Percentiles rank a stretch among this genome's conserved stretches.
phyloP scores from a whole-genome alignment of 2,888 invertebrate species.

The Euphydryas editha region DNA sequence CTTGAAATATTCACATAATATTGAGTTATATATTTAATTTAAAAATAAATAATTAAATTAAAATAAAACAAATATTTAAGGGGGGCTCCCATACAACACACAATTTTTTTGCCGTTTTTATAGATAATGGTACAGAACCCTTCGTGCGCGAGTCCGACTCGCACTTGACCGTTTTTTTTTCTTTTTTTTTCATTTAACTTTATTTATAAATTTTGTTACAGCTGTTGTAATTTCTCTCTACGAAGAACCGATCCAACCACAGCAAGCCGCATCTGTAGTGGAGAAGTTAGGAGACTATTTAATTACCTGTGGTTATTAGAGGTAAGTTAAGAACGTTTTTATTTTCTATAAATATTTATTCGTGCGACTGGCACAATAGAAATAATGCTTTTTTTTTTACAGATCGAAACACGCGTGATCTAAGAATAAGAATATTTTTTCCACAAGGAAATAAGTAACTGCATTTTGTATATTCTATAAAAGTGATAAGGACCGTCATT shows the following conservation, averaged over 20 bases:
- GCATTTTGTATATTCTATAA: conserved; percentile 85
- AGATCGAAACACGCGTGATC: conserved; percentile 84
- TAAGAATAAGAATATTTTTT: conserved; percentile 84
- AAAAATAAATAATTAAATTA: too few relatives aligned
- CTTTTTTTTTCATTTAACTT: not conserved
- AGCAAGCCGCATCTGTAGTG: conserved; percentile 97
- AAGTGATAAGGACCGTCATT: conserved; percentile 83
- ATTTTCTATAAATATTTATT: conserved; percentile 1
- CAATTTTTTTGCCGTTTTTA: too few relatives aligned
- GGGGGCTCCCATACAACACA: too few relatives aligned
- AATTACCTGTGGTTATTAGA: conserved; percentile 98
- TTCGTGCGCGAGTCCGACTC: too few relatives aligned
- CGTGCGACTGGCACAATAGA: not conserved
- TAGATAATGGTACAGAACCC: too few relatives aligned
- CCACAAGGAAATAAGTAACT: conserved; percentile 85
- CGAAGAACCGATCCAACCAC: conserved; percentile 98
- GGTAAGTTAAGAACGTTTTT: conserved; percentile 64
- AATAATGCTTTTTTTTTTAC: conserved; percentile 55
- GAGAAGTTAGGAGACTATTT: conserved; percentile 99
- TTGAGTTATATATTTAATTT: too few relatives aligned
- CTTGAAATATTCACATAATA: too few relatives aligned
- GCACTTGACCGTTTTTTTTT: too few relatives aligned
- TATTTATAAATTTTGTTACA: conserved; percentile 73
- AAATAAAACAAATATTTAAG: too few relatives aligned
- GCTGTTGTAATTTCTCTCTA: conserved; percentile 97